These are phyloP conservation scores for Temnothorax longispinosus DNA, from an alignment of 1,140 invertebrate genomes.

Conservation along the genomic window DNA sequence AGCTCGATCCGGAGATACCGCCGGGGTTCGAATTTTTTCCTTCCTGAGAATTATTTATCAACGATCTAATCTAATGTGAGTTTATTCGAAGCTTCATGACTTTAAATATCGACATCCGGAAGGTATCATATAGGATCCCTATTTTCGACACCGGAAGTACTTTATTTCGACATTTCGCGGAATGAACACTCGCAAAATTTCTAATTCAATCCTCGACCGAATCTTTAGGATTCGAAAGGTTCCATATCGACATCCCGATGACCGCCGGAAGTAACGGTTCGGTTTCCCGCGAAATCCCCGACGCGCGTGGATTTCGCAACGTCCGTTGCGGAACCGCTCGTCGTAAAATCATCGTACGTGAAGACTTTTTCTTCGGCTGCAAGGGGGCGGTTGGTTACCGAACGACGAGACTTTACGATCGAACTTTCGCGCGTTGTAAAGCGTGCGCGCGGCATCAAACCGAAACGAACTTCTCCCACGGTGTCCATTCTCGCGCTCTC, in stretches of 20 bases:
- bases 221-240: background rate
- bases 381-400: background rate
- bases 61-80: background rate
- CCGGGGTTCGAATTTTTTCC: background rate
- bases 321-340: background rate
- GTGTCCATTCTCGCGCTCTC: conserved; percentile 31
- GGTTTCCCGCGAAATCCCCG: background rate
- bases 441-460: conserved; percentile 26
- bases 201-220: background rate
- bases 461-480: conserved; percentile 30
- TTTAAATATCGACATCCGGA: background rate
- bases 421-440: conserved; percentile 28
- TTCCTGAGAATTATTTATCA: background rate
- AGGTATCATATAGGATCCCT: background rate
- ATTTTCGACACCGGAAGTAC: background rate
- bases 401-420: conserved; percentile 25
- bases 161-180: background rate
- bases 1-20: no score
- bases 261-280: background rate
- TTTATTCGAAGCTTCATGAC: background rate
- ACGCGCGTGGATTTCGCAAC: background rate
- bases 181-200: background rate
- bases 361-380: background rate
- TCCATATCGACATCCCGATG: background rate
- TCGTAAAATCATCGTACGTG: conserved; percentile 33